Percentiles rank a stretch among this genome's conserved stretches.
These are phyloP conservation scores for Alexandromys fortis DNA, from an alignment of 2,113 vertebrate genomes.

Conservation along the genomic window DNA sequence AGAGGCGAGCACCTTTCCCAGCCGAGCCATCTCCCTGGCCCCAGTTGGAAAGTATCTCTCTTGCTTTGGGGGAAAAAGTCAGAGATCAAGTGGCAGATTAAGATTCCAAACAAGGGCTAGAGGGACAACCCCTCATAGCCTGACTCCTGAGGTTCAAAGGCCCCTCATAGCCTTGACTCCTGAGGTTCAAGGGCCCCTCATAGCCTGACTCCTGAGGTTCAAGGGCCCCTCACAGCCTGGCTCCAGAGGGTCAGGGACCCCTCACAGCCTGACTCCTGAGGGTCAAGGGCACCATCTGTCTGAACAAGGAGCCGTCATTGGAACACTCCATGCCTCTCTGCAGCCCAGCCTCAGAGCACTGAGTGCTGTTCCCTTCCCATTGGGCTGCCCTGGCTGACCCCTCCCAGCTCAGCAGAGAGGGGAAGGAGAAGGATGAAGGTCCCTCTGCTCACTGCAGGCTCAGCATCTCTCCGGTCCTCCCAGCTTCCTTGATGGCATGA, in stretches of 20 bases:
- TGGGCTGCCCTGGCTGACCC: no score
- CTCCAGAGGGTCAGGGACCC: fast-evolving
- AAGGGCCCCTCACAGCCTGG: not conserved
- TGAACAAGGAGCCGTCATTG: not conserved
- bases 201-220: fast-evolving
- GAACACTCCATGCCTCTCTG: fast-evolving
- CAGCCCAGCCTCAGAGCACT: no score
- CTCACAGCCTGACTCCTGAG: not conserved
- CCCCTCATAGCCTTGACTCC: not conserved
- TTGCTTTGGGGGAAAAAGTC: not conserved
- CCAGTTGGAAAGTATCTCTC: not conserved
- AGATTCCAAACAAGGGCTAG: not conserved
- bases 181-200: no score
- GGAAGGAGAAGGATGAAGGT: not conserved
- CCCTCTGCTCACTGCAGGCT: not conserved
- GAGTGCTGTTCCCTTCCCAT: not conserved
- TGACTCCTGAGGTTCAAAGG: fast-evolving
- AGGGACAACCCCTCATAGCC: fast-evolving
- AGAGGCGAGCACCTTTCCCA: not conserved
- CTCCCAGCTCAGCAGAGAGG: no score
- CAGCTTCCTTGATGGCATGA: not conserved
- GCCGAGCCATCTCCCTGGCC: not conserved
- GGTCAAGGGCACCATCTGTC: fast-evolving
- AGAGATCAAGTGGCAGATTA: fast-evolving
- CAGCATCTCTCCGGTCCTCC: no score